Percentiles rank a stretch among this genome's conserved stretches.
Conservation (phyloP, 2,113 vertebrate genomes). For the Isurus oxyrinchus region DNA sequence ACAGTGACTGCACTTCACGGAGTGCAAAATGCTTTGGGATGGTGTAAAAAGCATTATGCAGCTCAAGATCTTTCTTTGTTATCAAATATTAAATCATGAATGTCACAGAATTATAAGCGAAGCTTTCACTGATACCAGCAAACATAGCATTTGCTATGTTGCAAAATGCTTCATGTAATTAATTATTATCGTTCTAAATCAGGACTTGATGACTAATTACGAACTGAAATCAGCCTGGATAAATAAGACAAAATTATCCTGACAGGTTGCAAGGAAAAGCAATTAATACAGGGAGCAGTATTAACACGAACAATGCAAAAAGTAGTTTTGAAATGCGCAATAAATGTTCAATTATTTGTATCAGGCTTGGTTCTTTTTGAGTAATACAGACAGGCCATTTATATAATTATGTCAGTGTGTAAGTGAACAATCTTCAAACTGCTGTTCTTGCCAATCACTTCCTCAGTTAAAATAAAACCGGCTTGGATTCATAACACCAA, state of each 20-base stretch:
- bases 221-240: not conserved
- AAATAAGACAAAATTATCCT: conserved; percentile 15
- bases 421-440: not conserved
- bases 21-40: not conserved
- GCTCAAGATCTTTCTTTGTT: not conserved
- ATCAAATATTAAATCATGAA: not conserved
- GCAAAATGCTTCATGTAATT: not conserved
- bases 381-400: conserved; percentile 16
- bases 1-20: not conserved
- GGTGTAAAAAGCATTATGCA: not conserved
- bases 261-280: not conserved
- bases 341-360: conserved; percentile 1
- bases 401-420: not conserved
- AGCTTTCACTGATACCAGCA: not conserved
- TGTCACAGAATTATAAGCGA: not conserved
- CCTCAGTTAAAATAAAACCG: not conserved
- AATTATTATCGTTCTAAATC: conserved; percentile 25
- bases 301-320: not conserved
- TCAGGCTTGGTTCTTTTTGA: not conserved
- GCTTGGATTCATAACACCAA: not conserved
- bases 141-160: not conserved
- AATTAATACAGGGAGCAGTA: not conserved
- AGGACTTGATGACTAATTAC: not conserved
- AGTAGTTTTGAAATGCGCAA: not conserved
- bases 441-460: not conserved